Evolutionary conservation across 2,797 vertebrate genomes (phyloP).

Genomic region (Taenioides sp.): DNA sequence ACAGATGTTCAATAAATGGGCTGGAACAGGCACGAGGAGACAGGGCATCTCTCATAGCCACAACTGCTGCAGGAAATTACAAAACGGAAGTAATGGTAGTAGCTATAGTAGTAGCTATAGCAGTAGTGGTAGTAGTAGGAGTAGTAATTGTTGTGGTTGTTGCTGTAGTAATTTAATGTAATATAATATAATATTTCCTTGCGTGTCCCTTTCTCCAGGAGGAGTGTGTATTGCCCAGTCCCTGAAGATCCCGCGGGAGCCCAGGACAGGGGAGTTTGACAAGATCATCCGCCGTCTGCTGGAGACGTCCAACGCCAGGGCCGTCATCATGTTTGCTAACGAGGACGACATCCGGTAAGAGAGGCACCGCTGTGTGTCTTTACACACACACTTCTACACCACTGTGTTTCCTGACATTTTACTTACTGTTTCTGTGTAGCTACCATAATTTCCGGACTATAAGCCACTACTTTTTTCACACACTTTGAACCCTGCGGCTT

Average conservation of each 20-base stretch:
- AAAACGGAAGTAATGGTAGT: conserved; percentile 11
- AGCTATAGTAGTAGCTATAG: too few relatives aligned
- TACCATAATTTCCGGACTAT: too few relatives aligned
- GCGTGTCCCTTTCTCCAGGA: conserved; percentile 65
- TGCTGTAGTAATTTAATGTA: too few relatives aligned
- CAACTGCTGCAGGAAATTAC: conserved; percentile 18
- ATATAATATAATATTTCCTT: too few relatives aligned
- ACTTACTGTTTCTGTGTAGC: neutral
- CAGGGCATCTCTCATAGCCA: conserved; percentile 49
- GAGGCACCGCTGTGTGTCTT: neutral
- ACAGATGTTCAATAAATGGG: conserved; percentile 76
- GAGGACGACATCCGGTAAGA: conserved; percentile 92
- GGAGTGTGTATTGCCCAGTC: conserved; percentile 94
- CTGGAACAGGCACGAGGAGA: conserved; percentile 61
- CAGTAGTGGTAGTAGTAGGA: too few relatives aligned
- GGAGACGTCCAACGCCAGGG: conserved; percentile 92
- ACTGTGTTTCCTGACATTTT: neutral
- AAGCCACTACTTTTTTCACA: too few relatives aligned
- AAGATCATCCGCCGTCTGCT: conserved; percentile 90
- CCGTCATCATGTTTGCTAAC: conserved; percentile 90
- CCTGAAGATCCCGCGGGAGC: conserved; percentile 93
- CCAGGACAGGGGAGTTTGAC: conserved; percentile 86
- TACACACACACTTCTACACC: too few relatives aligned
- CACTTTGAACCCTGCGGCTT: too few relatives aligned
- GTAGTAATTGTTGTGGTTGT: too few relatives aligned